A percentile compares a stretch with the other conserved stretches of the same genome.
phyloP scores from a whole-genome alignment of 2,888 invertebrate species.

The Esperia sulphurella region DNA sequence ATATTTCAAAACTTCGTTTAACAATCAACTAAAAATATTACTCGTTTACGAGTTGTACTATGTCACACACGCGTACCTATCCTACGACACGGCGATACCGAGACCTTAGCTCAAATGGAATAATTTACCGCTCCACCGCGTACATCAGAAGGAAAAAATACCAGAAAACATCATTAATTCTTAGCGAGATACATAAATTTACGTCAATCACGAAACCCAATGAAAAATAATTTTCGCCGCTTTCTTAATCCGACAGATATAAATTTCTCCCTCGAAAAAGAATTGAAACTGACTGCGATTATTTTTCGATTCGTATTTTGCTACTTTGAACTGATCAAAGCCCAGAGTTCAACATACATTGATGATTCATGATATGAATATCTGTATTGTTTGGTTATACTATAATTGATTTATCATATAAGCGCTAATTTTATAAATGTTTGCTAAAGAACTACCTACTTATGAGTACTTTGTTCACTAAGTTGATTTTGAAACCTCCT shows the following conservation, averaged over 20 bases:
- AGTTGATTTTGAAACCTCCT: too few species aligned
- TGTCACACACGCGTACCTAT: too few species aligned
- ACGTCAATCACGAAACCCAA: neutral
- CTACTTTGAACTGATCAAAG: neutral
- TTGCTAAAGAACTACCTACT: neutral
- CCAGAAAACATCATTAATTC: neutral
- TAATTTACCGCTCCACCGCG: too few species aligned
- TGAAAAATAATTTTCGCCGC: neutral
- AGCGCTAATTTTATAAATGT: too few species aligned
- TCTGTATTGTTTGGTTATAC: too few species aligned
- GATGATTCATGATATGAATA: neutral
- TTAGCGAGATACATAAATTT: neutral
- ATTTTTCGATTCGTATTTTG: neutral
- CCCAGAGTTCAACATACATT: neutral
- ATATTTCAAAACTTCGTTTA: too few species aligned
- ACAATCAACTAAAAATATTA: too few species aligned
- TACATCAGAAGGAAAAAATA: neutral
- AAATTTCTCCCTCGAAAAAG: neutral
- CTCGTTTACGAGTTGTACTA: too few species aligned
- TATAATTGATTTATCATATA: too few species aligned
- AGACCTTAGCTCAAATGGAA: too few species aligned
- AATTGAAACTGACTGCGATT: neutral
- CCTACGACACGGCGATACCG: too few species aligned
- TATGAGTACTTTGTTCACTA: neutral
- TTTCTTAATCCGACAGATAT: neutral